Evolutionary conservation across 2,797 vertebrate species (phyloP).

Genomic region (Rousettus madagascariensis): DNA sequence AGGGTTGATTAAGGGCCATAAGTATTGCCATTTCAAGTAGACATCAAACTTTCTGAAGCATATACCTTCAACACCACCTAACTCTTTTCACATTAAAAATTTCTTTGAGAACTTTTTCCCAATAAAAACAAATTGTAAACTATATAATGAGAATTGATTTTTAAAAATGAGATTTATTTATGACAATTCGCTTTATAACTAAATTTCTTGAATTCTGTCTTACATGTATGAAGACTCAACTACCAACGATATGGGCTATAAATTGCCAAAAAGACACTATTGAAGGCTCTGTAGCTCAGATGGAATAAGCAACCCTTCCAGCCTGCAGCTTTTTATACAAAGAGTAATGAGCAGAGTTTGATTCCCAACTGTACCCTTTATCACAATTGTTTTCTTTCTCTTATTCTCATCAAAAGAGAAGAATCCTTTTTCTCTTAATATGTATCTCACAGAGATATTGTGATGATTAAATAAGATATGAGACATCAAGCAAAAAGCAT

Average conservation of each 20-base stretch:
- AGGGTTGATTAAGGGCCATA: not conserved
- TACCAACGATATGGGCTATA: not conserved
- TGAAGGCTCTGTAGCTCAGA: not conserved
- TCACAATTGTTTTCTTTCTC: not conserved
- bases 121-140: not conserved
- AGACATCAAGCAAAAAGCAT: not conserved
- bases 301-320: not conserved
- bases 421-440: not conserved
- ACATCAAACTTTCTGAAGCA: not conserved
- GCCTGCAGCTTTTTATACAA: not conserved
- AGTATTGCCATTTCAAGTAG: not conserved
- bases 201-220: not conserved
- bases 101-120: not conserved
- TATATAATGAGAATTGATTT: not conserved
- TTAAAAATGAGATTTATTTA: not conserved
- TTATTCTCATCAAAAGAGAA: not conserved
- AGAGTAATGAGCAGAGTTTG: not conserved
- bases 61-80: not conserved
- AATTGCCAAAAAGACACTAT: not conserved
- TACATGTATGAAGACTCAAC: not conserved
- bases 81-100: not conserved
- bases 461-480: not conserved
- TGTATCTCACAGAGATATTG: not conserved
- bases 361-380: not conserved
- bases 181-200: not conserved